These are phyloP conservation scores for Prolemur simus DNA, from an alignment of 2,113 vertebrate genomes.

Conservation along the genomic window DNA sequence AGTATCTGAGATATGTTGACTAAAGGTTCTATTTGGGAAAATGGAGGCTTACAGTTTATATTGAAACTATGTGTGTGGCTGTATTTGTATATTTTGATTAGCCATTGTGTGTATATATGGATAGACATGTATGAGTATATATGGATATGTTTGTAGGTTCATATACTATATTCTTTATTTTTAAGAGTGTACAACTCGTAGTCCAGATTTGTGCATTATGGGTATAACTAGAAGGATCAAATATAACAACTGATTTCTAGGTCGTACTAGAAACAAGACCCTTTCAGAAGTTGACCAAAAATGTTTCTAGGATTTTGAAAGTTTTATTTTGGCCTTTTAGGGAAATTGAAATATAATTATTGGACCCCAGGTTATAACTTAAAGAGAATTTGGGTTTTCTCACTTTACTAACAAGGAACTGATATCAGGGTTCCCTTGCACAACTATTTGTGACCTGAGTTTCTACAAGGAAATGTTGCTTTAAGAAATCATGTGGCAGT, in stretches of 20 bases:
- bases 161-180: neutral
- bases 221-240: neutral
- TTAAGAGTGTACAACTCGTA: neutral
- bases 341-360: conserved; percentile 2
- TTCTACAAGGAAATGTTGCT: neutral
- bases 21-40: neutral
- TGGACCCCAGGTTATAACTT: neutral
- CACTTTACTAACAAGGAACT: conserved; percentile 17
- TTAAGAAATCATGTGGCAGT: neutral
- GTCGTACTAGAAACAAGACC: neutral
- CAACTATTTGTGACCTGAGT: conserved; percentile 19
- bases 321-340: conserved; percentile 2
- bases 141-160: neutral
- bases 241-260: neutral
- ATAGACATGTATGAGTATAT: neutral
- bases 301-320: neutral
- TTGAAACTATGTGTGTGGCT: neutral
- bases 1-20: neutral
- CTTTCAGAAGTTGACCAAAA: conserved; percentile 33
- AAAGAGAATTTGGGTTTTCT: neutral
- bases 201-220: neutral
- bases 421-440: neutral
- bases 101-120: neutral
- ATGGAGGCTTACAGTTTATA: neutral
- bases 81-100: neutral